Percentiles rank a stretch among this genome's conserved stretches.
Evolutionary conservation across 2,113 vertebrate species (phyloP).

Genomic region (Bostrychus sinensis): DNA sequence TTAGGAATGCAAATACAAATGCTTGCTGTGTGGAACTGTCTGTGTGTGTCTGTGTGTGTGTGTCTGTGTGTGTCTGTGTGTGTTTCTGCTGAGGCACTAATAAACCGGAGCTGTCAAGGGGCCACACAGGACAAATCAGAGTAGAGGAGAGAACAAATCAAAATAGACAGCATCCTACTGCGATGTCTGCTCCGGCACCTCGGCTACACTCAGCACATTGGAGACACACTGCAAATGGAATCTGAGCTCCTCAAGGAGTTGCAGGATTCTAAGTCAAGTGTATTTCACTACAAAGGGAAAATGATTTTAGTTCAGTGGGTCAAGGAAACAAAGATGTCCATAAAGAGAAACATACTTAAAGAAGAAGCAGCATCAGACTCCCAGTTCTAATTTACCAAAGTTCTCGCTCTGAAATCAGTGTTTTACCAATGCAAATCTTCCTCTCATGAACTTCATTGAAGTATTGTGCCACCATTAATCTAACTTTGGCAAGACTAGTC

Average conservation of each 20-base stretch:
- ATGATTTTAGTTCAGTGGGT: not conserved
- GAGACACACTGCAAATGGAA: not conserved
- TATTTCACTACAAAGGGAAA: not conserved
- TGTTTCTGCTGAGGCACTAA: not conserved
- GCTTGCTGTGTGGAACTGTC: not conserved
- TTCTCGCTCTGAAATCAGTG: too few relatives aligned
- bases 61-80: not conserved
- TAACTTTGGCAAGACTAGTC: too few relatives aligned
- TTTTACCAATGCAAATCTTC: too few relatives aligned
- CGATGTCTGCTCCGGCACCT: slow-evolving; percentile 25
- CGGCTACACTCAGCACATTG: slow-evolving; percentile 17
- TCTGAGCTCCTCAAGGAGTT: not conserved
- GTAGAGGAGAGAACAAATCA: slow-evolving; percentile 41
- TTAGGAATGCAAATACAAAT: slow-evolving; percentile 35
- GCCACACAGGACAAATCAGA: slow-evolving; percentile 33
- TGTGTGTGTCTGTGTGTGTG: not conserved
- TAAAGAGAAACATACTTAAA: too few relatives aligned
- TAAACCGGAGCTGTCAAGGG: slow-evolving; percentile 32
- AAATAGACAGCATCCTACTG: slow-evolving; percentile 38
- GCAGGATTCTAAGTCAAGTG: not conserved
- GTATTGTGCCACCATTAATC: too few relatives aligned
- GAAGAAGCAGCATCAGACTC: too few relatives aligned
- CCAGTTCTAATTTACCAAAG: too few relatives aligned
- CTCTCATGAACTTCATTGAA: too few relatives aligned
- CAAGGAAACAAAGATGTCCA: too few relatives aligned